Evolutionary conservation across 2,113 vertebrate genomes (phyloP), one percentile per base, ranked within the genome.

Genomic region (Ochotona curzoniae): DNA sequence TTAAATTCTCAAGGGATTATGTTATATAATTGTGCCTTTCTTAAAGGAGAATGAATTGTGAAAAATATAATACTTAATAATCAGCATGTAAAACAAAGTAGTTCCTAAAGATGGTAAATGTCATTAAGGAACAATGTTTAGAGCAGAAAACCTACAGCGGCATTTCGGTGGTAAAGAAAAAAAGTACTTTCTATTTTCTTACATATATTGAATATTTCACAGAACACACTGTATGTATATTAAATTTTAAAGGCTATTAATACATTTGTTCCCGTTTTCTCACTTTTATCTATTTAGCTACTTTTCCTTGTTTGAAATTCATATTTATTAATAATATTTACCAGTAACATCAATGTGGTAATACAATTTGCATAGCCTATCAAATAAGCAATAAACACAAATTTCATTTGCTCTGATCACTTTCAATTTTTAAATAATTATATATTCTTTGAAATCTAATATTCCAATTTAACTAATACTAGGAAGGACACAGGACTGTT

Each of bases 131-230:
- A 82, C n/a, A 9, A 90, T 79, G 75, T 61, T 90, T 88, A 75
- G 18, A 90, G 79, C 20, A 86, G 64, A 71, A 95, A 93, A 67
- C 10, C 66, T 20, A 74, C 60, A 83, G 81, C 76, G 28, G 12
- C 13, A 93, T 89, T 95, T 96, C 23, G 83, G 49, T 70, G 60
- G 32, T 87, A 20, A 81, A 93, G 89, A n/a, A 60, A 89, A 89
- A 94, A 93, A 87, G 32, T 95, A 93, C 17, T 81, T 92, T 80
- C 61, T 8, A 80, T 74, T 96, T 96, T 89, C 60, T 84, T n/a
- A 35, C 73, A 76, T 47, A 81, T 85, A 94, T 7, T 93, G 38
- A 95, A 95, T 87, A 76, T 2, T 44, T 91, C 47, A 69, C 0
- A 91, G 83, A 51, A 92, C 28, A 89, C 26, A 38, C 38, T 89